Base-by-base conservation (phyloP, 2,888 invertebrate genomes). In the Acronicta alni region DNA sequence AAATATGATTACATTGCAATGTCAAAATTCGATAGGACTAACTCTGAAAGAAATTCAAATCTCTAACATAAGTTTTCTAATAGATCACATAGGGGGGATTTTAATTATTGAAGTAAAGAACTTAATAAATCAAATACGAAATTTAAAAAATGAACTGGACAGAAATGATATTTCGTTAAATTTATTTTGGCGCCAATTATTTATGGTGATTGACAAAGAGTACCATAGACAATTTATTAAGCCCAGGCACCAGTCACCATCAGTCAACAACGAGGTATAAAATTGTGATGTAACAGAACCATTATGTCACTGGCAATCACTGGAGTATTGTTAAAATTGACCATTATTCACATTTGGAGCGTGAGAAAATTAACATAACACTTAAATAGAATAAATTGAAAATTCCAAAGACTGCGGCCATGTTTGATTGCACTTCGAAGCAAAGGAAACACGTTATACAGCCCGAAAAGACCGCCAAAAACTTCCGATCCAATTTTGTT, bases 341-440 rank as follows among this genome's bases (percentile, higher is more conserved):
- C 38, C 57, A 64, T 70, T 59, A 61, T 47, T 52, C 38, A 43
- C 38, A 68, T 58, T 26, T 54, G 49, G 73, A 70, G 60, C 66
- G 66, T 76, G 75, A 57, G 64, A 71, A 72, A 62, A 68, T 64
- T 57, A 58, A 47, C 8, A 47, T 44, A 48, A n/a, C n/a, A n/a
- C n/a, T n/a, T n/a, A 6, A 55, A 20, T 23, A 39, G 30, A 14
- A 17, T 3, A 20, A 54, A 44, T 42, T 18, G 23, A 37, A 10
- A 48, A 16, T 10, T 30, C 12, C 4, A 30, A 46, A 41, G 35
- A 30, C 1, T 10, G 3, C 35, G 5, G 51, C 57, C 53, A 61
- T 43, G 17, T 55, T 61, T 20, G 4, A 38, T 17, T 9, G 41
- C 68, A 60, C 51, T 67, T 52, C 26, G 16, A 58, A 32, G 43